A percentile compares a stretch with the other conserved stretches of the same genome.
phyloP scores from a whole-genome alignment of 2,888 invertebrate genomes.

The Mythimna impura region DNA sequence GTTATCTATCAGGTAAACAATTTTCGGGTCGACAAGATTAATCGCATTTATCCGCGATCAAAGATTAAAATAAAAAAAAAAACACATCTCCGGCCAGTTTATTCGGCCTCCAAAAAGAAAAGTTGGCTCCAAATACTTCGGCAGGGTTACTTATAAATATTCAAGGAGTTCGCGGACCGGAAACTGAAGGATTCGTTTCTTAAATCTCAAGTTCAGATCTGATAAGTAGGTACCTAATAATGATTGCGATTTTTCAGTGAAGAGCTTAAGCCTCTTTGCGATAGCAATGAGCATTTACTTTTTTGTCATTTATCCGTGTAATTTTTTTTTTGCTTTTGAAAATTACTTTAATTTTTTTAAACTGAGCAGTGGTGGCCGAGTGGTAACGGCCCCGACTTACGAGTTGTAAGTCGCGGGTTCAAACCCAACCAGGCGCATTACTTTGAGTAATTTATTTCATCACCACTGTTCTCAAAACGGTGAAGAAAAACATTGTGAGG shows the following conservation, averaged over 20 bases:
- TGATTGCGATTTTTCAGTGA: slow-evolving; percentile 5
- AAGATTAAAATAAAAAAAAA: background rate
- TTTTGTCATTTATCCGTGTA: too few species aligned
- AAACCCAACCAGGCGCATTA: too few species aligned
- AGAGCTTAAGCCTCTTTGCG: background rate
- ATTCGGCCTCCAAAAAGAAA: background rate
- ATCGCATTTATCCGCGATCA: background rate
- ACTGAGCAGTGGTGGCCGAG: too few species aligned
- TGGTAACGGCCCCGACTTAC: too few species aligned
- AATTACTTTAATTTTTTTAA: too few species aligned
- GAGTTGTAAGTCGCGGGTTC: too few species aligned
- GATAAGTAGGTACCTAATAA: slow-evolving; percentile 17
- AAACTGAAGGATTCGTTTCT: slow-evolving; percentile 14
- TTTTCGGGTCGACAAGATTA: background rate
- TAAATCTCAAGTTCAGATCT: background rate
- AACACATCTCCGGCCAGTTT: background rate
- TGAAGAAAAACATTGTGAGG: too few species aligned
- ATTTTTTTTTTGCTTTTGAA: background rate
- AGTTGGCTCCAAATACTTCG: background rate
- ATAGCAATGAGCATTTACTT: background rate
- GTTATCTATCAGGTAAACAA: too few species aligned
- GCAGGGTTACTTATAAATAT: slow-evolving; percentile 20
- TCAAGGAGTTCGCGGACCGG: slow-evolving; percentile 1
- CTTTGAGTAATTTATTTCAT: too few species aligned
- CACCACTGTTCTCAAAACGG: too few species aligned